phyloP scores from a whole-genome alignment of 2,797 vertebrate species.

The Galagoides demidoff region DNA sequence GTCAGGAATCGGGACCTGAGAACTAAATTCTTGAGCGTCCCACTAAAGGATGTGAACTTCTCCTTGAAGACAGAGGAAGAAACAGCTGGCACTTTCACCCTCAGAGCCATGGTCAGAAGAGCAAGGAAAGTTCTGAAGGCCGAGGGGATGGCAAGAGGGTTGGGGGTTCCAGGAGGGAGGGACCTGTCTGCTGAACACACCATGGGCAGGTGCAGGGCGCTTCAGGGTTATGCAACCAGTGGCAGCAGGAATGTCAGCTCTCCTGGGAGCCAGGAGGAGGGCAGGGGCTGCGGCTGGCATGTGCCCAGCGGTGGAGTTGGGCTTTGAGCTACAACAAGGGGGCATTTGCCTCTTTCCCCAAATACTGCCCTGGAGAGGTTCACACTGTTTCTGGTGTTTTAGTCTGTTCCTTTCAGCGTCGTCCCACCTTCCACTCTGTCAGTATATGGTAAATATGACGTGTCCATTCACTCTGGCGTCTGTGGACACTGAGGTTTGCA shows the following conservation, averaged over 20 bases:
- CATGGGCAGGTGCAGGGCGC: fast-evolving
- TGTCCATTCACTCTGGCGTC: background rate
- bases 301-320: background rate
- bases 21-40: background rate
- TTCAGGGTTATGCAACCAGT: background rate
- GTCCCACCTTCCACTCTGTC: background rate
- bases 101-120: background rate
- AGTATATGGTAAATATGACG: too few species aligned
- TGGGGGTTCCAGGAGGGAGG: background rate
- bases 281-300: too few species aligned
- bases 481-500: background rate
- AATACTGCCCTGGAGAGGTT: background rate
- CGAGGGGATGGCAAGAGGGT: background rate
- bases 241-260: background rate
- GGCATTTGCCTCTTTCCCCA: background rate
- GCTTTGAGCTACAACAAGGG: background rate
- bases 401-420: background rate
- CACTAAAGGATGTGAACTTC: background rate
- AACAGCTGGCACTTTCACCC: background rate
- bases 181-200: background rate
- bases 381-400: background rate
- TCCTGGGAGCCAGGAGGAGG: background rate
- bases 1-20: background rate
- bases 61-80: background rate
- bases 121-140: background rate